phyloP scores from a whole-genome alignment of 2,888 invertebrate genomes.

The Salticus scenicus region DNA sequence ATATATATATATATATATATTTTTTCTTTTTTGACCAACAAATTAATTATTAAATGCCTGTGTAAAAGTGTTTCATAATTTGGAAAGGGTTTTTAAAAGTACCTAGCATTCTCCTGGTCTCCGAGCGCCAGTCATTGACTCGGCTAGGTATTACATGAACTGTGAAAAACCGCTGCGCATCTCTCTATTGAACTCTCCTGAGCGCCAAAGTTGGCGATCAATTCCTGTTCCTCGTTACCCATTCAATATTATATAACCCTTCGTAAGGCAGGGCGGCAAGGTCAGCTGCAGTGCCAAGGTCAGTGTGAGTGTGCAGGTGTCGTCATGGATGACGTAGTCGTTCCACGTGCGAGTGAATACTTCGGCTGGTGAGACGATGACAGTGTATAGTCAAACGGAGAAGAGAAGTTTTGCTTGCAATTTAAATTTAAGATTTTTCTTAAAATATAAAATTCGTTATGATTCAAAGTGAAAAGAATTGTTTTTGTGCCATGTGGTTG shows the following conservation, averaged over 20 bases:
- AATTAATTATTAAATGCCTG: too few species aligned
- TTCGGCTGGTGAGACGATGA: not conserved
- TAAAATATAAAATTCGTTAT: too few species aligned
- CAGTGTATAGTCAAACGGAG: not conserved
- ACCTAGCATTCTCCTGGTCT: too few species aligned
- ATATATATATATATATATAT: too few species aligned
- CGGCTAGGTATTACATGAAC: not conserved
- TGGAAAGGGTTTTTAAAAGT: too few species aligned
- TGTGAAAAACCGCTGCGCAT: not conserved
- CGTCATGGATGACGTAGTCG: constrained; percentile 66
- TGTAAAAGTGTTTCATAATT: too few species aligned
- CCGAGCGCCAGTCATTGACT: not conserved
- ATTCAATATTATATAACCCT: constrained; percentile 32
- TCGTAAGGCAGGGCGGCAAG: constrained; percentile 60
- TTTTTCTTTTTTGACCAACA: too few species aligned
- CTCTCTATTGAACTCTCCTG: not conserved
- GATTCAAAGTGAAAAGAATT: too few species aligned
- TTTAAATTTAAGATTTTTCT: too few species aligned
- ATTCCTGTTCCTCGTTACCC: not conserved
- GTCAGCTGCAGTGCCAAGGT: constrained; percentile 65
- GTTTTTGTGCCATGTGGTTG: too few species aligned
- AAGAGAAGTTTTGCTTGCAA: too few species aligned
- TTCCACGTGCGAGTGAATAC: constrained; percentile 63
- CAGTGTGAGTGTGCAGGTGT: constrained; percentile 69
- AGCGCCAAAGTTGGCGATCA: not conserved